phyloP scores from a whole-genome alignment of 2,797 vertebrate species.

The Picus viridis region DNA sequence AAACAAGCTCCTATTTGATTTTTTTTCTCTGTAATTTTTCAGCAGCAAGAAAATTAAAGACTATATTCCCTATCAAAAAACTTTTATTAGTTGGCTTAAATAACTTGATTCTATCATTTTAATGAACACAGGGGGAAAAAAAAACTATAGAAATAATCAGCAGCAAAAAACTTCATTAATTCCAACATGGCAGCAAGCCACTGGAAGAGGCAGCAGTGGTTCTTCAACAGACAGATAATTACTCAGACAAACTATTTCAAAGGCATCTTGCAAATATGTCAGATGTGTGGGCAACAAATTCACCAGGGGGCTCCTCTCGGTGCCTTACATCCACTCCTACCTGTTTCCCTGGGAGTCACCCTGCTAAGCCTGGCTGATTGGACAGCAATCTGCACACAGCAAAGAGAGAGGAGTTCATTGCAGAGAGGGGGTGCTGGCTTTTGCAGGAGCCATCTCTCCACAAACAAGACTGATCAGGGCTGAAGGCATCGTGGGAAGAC shows the following conservation, averaged over 20 bases:
- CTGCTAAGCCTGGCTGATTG: background rate
- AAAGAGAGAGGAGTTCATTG: constrained; percentile 32
- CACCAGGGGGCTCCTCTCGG: background rate
- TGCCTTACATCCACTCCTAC: background rate
- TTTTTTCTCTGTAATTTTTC: constrained; percentile 18
- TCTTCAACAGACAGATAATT: constrained; percentile 16
- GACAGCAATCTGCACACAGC: background rate
- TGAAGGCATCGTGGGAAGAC: constrained; percentile 41
- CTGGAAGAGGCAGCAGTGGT: background rate
- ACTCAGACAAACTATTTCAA: constrained; percentile 5
- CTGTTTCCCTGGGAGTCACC: background rate
- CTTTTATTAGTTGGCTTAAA: constrained; percentile 37
- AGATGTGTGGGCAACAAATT: background rate
- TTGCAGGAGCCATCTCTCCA: constrained; percentile 8
- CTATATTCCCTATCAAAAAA: constrained; percentile 31
- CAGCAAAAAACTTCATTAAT: constrained; percentile 18
- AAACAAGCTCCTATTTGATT: constrained; percentile 37
- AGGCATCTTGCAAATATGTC: background rate
- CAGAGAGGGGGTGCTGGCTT: constrained; percentile 38
- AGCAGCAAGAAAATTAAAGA: constrained; percentile 43
- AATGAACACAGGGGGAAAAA: constrained; percentile 38
- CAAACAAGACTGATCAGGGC: constrained; percentile 53
- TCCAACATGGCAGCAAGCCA: constrained; percentile 31
- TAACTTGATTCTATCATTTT: constrained; percentile 52
- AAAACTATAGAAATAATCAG: constrained; percentile 29